phyloP scores from a whole-genome alignment of 2,113 vertebrate species.

The Brachyhypopomus gauderio region DNA sequence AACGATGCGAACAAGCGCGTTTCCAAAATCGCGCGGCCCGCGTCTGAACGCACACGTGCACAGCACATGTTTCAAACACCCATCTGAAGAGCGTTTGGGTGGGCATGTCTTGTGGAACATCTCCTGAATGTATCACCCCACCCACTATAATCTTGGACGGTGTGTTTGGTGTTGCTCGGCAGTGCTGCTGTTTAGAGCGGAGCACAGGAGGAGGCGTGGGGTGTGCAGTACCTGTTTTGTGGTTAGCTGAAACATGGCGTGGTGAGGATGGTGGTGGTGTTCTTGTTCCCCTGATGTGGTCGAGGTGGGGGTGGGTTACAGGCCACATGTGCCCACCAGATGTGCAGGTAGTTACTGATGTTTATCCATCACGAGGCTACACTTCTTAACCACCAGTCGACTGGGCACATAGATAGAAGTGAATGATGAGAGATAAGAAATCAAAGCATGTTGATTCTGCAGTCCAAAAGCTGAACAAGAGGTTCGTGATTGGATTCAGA shows the following conservation, averaged over 20 bases:
- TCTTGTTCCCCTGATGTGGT: not conserved
- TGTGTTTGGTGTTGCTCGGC: conserved; percentile 18
- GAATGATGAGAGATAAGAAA: conserved; percentile 20
- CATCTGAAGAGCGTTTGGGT: not conserved
- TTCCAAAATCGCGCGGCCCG: no score
- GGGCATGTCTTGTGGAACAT: not conserved
- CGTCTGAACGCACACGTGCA: not conserved
- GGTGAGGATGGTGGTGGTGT: not conserved
- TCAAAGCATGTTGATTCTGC: conserved; percentile 33
- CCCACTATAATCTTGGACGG: not conserved
- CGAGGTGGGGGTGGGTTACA: not conserved
- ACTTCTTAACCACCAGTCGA: conserved; percentile 25
- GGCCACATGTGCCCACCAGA: conserved; percentile 58
- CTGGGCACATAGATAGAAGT: not conserved
- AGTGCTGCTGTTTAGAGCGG: not conserved
- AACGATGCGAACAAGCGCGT: no score
- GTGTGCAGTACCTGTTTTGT: conserved; percentile 21
- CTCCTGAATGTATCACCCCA: not conserved
- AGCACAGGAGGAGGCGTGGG: conserved; percentile 32
- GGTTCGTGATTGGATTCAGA: conserved; percentile 26
- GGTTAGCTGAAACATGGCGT: conserved; percentile 8
- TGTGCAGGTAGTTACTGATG: conserved; percentile 50
- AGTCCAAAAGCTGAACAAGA: conserved; percentile 20
- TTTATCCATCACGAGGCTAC: conserved; percentile 27
- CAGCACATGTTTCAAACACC: not conserved